A percentile compares a stretch with the other conserved stretches of the same genome.
phyloP scores from a whole-genome alignment of 30 jellyfish, hydroid and myxozoan genomes.

The Catostylus mosaicus region DNA sequence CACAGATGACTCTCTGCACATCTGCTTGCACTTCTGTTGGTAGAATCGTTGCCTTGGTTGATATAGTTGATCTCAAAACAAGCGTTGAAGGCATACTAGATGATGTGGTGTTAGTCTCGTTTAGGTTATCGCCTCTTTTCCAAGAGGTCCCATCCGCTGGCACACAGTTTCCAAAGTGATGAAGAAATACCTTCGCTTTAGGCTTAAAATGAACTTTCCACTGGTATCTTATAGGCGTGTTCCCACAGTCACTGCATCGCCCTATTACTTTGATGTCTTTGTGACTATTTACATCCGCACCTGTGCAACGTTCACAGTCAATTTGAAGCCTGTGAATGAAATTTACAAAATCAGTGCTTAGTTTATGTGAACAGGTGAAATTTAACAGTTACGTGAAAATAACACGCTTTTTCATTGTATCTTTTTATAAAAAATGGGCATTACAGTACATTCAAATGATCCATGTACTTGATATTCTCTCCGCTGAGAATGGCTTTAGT shows the following conservation, averaged over 20 bases:
- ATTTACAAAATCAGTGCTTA: too few relatives aligned
- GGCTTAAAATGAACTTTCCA: conserved; percentile 51
- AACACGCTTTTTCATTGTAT: too few relatives aligned
- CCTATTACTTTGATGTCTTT: conserved; percentile 26
- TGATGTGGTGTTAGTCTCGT: conserved; percentile 35
- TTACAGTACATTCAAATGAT: too few relatives aligned
- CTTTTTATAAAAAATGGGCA: too few relatives aligned
- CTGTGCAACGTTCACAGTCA: conserved; percentile 44
- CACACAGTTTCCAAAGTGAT: conserved; percentile 45
- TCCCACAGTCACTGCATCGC: conserved; percentile 35
- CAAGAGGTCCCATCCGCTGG: conserved; percentile 71
- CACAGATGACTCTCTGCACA: conserved; percentile 30
- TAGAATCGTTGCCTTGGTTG: neutral
- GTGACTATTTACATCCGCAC: conserved; percentile 50
- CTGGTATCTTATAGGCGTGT: conserved; percentile 13
- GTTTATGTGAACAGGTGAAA: too few relatives aligned
- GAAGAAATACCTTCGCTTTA: conserved; percentile 21
- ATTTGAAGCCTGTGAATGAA: conserved; percentile 38
- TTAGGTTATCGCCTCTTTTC: conserved; percentile 19
- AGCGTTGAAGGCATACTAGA: conserved; percentile 21
- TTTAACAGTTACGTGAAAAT: too few relatives aligned
- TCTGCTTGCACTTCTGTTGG: conserved; percentile 1
- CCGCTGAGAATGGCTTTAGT: too few relatives aligned
- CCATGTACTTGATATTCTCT: too few relatives aligned
- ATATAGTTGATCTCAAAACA: neutral